Conservation (phyloP, 1,140 invertebrate species). For the Spodoptera litura region DNA sequence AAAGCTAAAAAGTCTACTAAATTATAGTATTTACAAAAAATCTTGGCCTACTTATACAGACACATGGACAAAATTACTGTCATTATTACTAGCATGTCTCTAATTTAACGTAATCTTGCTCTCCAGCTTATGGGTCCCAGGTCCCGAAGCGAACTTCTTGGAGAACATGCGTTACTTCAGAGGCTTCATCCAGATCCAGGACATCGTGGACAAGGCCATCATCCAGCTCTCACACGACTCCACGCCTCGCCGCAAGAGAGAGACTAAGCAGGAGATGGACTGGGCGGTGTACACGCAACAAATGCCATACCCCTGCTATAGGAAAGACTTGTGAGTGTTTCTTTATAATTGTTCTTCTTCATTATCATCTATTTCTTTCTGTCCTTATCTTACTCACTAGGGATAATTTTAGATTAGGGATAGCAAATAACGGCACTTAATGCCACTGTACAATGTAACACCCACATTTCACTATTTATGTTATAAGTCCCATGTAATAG, state of each 20-base stretch:
- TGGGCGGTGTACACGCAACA: slow-evolving; percentile 89
- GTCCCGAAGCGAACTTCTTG: slow-evolving; percentile 88
- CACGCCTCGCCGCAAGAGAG: slow-evolving; percentile 55
- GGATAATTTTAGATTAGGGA: too few species aligned
- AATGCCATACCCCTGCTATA: slow-evolving; percentile 89
- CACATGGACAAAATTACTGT: too few species aligned
- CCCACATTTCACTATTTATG: too few species aligned
- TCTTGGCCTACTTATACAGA: too few species aligned
- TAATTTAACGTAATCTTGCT: neutral
- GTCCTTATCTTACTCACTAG: neutral
- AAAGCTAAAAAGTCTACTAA: too few species aligned
- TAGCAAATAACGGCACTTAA: too few species aligned
- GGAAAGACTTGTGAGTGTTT: slow-evolving; percentile 87
- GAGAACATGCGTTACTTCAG: slow-evolving; percentile 89
- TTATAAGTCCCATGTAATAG: too few species aligned
- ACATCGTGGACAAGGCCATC: slow-evolving; percentile 88
- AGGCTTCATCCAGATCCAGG: slow-evolving; percentile 89
- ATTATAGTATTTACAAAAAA: too few species aligned
- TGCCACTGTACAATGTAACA: too few species aligned
- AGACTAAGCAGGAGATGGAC: slow-evolving; percentile 63
- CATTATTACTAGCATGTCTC: too few species aligned
- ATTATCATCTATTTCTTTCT: too few species aligned
- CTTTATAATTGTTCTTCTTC: neutral
- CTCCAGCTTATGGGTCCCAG: slow-evolving; percentile 88
- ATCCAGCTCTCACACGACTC: slow-evolving; percentile 75